These are phyloP conservation scores for Amphimallon solstitiale DNA, from an alignment of 2,888 invertebrate genomes.

Conservation along the genomic window DNA sequence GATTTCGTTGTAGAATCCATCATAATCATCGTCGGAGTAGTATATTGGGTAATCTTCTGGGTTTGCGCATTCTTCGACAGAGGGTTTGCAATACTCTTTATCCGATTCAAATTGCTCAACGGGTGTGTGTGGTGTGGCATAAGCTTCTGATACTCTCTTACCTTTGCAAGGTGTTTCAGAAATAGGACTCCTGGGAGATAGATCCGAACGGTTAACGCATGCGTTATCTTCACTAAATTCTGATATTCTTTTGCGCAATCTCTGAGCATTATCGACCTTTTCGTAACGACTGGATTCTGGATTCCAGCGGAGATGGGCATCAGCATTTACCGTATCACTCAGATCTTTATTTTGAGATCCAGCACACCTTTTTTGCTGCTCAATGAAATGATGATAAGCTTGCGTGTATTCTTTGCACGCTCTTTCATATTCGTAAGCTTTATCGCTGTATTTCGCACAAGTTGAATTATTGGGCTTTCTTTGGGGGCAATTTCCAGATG, in stretches of 20 bases:
- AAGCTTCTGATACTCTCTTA: too few relatives aligned
- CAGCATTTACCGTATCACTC: neutral
- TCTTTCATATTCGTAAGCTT: neutral
- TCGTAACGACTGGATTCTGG: slow-evolving; percentile 10
- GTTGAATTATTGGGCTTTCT: neutral
- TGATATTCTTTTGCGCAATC: neutral
- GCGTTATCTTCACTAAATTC: neutral
- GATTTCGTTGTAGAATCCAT: too few relatives aligned
- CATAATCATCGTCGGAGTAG: too few relatives aligned
- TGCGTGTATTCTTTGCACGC: neutral
- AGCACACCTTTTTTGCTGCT: neutral
- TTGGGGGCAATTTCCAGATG: neutral
- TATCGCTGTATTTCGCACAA: neutral
- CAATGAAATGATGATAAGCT: neutral
- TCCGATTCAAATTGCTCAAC: too few relatives aligned
- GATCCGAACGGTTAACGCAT: too few relatives aligned
- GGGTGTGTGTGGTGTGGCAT: too few relatives aligned
- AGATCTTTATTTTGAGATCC: neutral
- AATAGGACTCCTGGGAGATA: too few relatives aligned
- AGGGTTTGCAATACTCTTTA: too few relatives aligned
- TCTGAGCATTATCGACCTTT: neutral
- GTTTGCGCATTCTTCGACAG: too few relatives aligned
- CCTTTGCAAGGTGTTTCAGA: too few relatives aligned
- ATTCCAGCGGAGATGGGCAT: slow-evolving; percentile 6
- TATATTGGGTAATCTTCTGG: too few relatives aligned